Conservation (phyloP, 2,888 invertebrate species). For the Byasa hedistus region DNA sequence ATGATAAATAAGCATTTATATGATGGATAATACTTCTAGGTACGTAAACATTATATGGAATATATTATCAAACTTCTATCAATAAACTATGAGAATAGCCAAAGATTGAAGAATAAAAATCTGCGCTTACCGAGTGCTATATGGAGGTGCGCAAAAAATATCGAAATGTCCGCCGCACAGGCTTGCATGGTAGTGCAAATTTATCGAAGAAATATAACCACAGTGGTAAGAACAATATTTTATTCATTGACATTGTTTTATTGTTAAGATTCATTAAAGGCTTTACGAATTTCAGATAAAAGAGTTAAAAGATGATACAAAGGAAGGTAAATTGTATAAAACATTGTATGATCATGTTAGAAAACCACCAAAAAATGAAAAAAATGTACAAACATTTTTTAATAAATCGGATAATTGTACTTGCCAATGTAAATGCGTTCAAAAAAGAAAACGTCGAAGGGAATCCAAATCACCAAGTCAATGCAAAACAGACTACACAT, state of each 20-base stretch:
- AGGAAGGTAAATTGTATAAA: constrained; percentile 57
- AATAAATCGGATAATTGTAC: constrained; percentile 43
- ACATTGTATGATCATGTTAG: constrained; percentile 60
- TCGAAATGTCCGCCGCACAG: constrained; percentile 68
- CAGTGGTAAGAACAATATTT: constrained; percentile 50
- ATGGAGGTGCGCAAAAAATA: constrained; percentile 69
- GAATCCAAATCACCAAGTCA: constrained; percentile 37
- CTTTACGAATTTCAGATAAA: constrained; percentile 52
- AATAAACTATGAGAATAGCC: constrained; percentile 66
- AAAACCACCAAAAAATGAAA: constrained; percentile 56
- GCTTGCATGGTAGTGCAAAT: constrained; percentile 69
- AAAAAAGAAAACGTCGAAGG: constrained; percentile 50
- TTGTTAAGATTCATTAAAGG: neutral
- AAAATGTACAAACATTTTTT: constrained; percentile 54
- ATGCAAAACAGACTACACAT: constrained; percentile 15
- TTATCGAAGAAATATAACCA: constrained; percentile 62
- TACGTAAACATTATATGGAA: constrained; percentile 73
- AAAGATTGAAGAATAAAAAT: constrained; percentile 62
- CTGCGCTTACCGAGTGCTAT: constrained; percentile 71
- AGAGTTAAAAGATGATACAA: constrained; percentile 62
- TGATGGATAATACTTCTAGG: constrained; percentile 44
- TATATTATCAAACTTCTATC: constrained; percentile 64
- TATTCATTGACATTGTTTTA: neutral
- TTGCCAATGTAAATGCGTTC: constrained; percentile 57
- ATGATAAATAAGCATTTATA: constrained; percentile 9